phyloP scores from a whole-genome alignment of 2,888 invertebrate species.

The Teinopalpus imperialis region DNA sequence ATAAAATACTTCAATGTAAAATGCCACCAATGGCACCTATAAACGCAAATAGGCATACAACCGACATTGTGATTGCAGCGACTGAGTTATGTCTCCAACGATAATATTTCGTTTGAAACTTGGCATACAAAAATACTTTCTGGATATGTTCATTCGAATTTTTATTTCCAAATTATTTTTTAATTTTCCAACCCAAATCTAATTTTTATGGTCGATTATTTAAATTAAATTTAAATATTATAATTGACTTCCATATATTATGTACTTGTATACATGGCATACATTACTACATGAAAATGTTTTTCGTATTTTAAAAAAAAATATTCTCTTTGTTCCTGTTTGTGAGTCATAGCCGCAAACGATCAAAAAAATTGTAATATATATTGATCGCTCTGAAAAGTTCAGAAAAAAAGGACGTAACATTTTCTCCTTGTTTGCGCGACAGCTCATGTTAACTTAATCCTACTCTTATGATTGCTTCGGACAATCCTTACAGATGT shows the following conservation, averaged over 20 bases:
- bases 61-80: constrained; percentile 18
- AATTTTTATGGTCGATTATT: no score
- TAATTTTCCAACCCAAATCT: no score
- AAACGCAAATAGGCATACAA: constrained; percentile 18
- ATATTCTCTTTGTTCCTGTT: no score
- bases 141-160: constrained; percentile 1
- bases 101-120: constrained; percentile 23
- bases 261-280: no score
- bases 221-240: no score
- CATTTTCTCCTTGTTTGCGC: constrained; percentile 11
- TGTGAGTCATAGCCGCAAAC: no score
- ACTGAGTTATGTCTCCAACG: constrained; percentile 18
- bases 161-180: neutral
- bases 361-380: no score
- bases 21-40: constrained; percentile 6
- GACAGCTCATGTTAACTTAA: constrained; percentile 14
- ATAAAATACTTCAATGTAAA: constrained; percentile 1
- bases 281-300: no score
- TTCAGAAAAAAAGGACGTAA: constrained; percentile 17
- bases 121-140: constrained; percentile 15
- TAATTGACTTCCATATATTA: no score
- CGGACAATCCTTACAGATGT: constrained; percentile 2
- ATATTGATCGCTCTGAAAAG: constrained; percentile 6
- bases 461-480: constrained; percentile 18
- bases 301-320: no score